Conservation (phyloP, 2,113 vertebrate species). For the mouse (Mus musculus) region GRCm39 chr4:127284001-127284500, state of each 20-base stretch:
- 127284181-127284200: neutral
- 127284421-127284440: too few relatives aligned
- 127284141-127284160: neutral
- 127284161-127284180: too few relatives aligned
- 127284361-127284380: neutral
- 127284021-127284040: constrained; percentile 2
- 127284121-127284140: neutral
- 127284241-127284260: too few relatives aligned
- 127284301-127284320: neutral
- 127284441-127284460: too few relatives aligned
- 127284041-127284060: neutral
- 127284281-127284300: too few relatives aligned
- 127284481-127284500: neutral
- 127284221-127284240: neutral
- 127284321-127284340: too few relatives aligned
- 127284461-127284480: neutral
- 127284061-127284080: neutral
- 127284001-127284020: neutral
- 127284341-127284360: neutral
- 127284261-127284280: neutral
- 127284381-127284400: too few relatives aligned
- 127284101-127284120: neutral
- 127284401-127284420: too few relatives aligned
- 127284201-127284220: neutral
- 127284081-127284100: neutral